Evolutionary conservation across 2,113 vertebrate species (phyloP), one percentile per base, ranked within the genome.

Genomic region (Pollachius pollachius): DNA sequence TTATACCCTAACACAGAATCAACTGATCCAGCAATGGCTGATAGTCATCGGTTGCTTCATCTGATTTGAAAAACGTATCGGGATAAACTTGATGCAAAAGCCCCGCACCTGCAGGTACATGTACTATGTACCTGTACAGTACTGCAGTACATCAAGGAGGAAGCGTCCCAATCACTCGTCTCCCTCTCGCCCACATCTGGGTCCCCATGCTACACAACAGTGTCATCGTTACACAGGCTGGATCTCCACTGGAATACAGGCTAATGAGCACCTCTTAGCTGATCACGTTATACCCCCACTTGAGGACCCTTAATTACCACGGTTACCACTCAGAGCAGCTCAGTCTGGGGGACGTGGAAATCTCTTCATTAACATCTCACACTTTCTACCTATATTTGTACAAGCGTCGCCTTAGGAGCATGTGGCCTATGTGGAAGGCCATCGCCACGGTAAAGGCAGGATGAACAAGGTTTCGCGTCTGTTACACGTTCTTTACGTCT

Each of bases 221-320:
- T 79, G 77, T 85, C 87, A 73, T 88, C 81, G 85, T 88, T 87
- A 84, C 69, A 88, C 79, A 78, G 81, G 79, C 71, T 76, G 80
- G 81, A 86, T 87, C 84, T 84, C 83, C 76, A 73, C 83, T 85
- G 84, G 86, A 88, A 87, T 89, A 85, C 79, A 84, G 82, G 80
- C 81, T 91, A 92, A 92, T 88, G 88, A 92, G 90, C 82, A 64
- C 83, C 85, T 89, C 84, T 88, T 84, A 86, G 85, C 79, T 89
- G 88, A 91, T 90, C 89, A 88, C 88, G 89, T 90, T 89, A 91
- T 85, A 90, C 82, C 83, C 86, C 79, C 88, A 88, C 89, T 90
- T 80, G 85, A 91, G 83, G 85, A 89, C 90, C 87, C 86, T 89
- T 92, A 89, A 92, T 91, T 92, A 89, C 86, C 84, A 79, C 72